phyloP scores from a whole-genome alignment of 2,113 vertebrate species.

The Bettongia penicillata region DNA sequence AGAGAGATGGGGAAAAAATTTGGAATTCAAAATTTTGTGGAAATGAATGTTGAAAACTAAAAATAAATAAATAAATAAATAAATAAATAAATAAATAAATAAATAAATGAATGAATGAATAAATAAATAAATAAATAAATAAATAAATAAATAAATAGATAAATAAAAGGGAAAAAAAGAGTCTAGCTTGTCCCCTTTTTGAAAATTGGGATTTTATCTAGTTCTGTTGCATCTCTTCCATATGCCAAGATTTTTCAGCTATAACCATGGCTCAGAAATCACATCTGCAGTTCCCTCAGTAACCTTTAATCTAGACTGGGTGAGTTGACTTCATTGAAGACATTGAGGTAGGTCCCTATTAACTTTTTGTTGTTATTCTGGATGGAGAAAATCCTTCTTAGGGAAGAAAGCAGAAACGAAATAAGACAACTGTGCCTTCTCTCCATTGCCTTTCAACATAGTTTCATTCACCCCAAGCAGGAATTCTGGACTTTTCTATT shows the following conservation, averaged over 20 bases:
- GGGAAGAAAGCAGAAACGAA: background rate
- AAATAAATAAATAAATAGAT: no score
- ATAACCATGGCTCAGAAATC: background rate
- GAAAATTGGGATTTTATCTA: background rate
- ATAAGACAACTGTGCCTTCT: background rate
- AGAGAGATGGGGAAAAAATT: no score
- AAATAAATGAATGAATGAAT: no score
- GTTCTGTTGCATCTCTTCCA: background rate
- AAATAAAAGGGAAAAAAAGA: no score
- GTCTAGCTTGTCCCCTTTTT: background rate
- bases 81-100: no score
- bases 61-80: no score
- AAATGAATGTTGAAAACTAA: no score
- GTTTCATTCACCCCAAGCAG: background rate
- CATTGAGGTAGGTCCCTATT: background rate
- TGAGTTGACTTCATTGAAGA: background rate
- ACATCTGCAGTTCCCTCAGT: background rate
- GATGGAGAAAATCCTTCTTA: background rate
- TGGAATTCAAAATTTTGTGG: no score
- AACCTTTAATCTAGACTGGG: background rate
- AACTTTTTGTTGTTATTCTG: background rate
- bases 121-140: no score
- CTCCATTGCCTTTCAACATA: background rate
- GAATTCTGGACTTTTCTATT: background rate
- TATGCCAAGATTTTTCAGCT: background rate